Percentiles rank a stretch among this genome's conserved stretches.
Conservation (phyloP, 2,797 vertebrate genomes). For the Pteronotus mesoamericanus region DNA sequence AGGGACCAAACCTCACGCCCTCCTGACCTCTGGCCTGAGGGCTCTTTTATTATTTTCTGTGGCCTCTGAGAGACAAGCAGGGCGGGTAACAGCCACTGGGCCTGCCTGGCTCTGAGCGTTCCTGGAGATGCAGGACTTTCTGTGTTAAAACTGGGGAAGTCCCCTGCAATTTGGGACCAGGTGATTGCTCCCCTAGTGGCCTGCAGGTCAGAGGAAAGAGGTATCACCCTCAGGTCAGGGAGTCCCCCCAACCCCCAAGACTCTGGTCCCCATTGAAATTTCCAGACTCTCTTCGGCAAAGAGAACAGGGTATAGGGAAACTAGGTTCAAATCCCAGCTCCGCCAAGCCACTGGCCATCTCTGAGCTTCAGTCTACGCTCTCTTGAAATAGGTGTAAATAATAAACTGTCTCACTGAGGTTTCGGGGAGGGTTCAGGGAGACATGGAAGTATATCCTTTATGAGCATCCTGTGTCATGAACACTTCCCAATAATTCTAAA, state of each 20-base stretch:
- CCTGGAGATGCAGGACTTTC: not conserved
- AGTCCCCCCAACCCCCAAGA: rapidly evolving
- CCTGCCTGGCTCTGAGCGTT: not conserved
- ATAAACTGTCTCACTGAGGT: not conserved
- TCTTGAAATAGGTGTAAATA: not conserved
- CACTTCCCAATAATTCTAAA: not conserved
- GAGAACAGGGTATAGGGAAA: not conserved
- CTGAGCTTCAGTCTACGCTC: not conserved
- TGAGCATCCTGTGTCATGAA: not conserved
- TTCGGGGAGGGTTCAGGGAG: not conserved
- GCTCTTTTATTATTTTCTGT: not conserved
- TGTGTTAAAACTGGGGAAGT: not conserved
- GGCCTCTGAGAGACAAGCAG: not conserved
- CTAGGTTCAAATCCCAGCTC: not conserved
- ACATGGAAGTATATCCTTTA: not conserved
- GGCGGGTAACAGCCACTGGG: rapidly evolving
- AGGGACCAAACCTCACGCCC: too few relatives aligned
- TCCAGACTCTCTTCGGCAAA: not conserved
- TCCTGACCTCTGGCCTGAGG: not conserved
- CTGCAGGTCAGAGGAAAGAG: too few relatives aligned
- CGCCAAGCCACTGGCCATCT: too few relatives aligned
- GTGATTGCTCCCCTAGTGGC: too few relatives aligned
- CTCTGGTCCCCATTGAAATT: not conserved
- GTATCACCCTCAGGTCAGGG: not conserved
- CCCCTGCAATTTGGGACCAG: too few relatives aligned